Evolutionary conservation across 2,888 invertebrate species (phyloP).

Genomic region (Carabus problematicus): DNA sequence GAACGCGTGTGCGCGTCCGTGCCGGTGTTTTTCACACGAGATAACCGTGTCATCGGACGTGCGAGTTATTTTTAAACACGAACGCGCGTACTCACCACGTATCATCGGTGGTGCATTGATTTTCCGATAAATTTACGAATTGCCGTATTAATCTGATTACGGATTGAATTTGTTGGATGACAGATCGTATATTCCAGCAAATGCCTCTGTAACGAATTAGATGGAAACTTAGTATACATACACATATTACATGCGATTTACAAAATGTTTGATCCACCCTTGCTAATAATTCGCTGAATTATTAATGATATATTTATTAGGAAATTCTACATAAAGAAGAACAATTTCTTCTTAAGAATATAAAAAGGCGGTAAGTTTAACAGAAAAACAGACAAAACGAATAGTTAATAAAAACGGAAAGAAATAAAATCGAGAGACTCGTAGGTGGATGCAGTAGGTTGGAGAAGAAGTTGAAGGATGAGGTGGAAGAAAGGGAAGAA

Average conservation of each 20-base stretch:
- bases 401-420: too few relatives aligned
- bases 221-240: slow-evolving; percentile 5
- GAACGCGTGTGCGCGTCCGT: slow-evolving; percentile 1
- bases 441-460: slow-evolving; percentile 19
- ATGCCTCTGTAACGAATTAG: slow-evolving; percentile 25
- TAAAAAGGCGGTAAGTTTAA: too few relatives aligned
- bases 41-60: slow-evolving; percentile 26
- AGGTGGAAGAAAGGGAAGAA: slow-evolving; percentile 17
- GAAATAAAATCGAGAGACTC: too few relatives aligned
- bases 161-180: slow-evolving; percentile 35
- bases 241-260: not conserved
- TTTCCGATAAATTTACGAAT: slow-evolving; percentile 13
- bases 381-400: too few relatives aligned
- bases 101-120: slow-evolving; percentile 10
- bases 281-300: too few relatives aligned
- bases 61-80: slow-evolving; percentile 30
- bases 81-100: slow-evolving; percentile 1
- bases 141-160: slow-evolving; percentile 33
- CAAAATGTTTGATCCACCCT: too few relatives aligned
- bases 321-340: too few relatives aligned
- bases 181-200: slow-evolving; percentile 27
- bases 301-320: too few relatives aligned
- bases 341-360: too few relatives aligned
- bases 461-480: not conserved
- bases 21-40: slow-evolving; percentile 2